phyloP scores from a whole-genome alignment of 2,888 invertebrate species.

The Smittia sp. region DNA sequence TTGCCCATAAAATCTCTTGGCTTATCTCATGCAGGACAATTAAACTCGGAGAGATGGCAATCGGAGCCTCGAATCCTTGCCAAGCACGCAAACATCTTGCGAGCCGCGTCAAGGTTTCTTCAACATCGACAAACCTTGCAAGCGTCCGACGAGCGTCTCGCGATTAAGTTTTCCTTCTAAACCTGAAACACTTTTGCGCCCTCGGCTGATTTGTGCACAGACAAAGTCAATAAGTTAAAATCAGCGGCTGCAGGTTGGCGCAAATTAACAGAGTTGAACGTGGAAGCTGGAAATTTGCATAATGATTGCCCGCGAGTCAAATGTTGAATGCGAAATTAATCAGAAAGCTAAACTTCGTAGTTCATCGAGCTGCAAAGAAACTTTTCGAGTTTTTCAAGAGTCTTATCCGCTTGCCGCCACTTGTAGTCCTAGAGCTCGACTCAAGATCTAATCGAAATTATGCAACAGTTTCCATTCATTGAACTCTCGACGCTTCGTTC shows the following conservation, averaged over 20 bases:
- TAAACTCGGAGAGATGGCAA: background rate
- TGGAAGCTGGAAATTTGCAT: background rate
- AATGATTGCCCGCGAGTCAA: background rate
- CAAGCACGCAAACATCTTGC: no score
- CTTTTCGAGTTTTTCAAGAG: no score
- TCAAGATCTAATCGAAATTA: no score
- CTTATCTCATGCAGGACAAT: constrained; percentile 15
- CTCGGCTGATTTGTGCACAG: background rate
- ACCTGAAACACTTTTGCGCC: background rate
- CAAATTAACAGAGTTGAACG: background rate
- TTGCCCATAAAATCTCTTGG: constrained; percentile 6
- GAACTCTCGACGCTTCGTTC: no score
- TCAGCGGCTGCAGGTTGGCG: background rate
- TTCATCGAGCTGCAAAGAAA: background rate
- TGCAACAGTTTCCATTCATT: no score
- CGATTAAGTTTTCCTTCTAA: background rate
- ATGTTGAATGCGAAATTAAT: background rate
- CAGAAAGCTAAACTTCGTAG: background rate
- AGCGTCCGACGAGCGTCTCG: background rate
- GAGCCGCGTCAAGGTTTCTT: no score
- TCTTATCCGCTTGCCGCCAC: no score
- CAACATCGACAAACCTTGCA: background rate
- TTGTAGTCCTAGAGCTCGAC: no score
- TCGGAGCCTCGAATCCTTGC: background rate
- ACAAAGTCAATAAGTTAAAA: background rate